phyloP scores from a whole-genome alignment of 2,797 vertebrate species.

The Brachymystax lenok region DNA sequence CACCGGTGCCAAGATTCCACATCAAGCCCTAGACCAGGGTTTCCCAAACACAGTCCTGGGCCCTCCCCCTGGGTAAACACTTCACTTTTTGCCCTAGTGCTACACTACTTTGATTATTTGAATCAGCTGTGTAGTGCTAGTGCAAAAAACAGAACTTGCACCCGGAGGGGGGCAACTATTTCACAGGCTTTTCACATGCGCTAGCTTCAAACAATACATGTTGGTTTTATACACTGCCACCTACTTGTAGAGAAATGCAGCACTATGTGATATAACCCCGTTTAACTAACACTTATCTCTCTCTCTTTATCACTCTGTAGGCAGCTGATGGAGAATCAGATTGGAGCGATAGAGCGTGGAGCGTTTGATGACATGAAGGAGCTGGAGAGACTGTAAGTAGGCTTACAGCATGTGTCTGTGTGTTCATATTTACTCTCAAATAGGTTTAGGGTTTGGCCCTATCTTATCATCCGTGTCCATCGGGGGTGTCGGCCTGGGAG shows the following conservation, averaged over 20 bases:
- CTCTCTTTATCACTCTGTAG: background rate
- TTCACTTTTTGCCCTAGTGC: no score
- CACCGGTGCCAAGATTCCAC: constrained; percentile 72
- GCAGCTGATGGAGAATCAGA: constrained; percentile 95
- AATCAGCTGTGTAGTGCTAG: no score
- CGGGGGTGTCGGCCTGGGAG: background rate
- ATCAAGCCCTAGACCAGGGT: constrained; percentile 50
- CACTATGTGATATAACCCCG: no score
- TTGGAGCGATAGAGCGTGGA: constrained; percentile 88
- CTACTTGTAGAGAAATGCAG: background rate
- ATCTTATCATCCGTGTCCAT: background rate
- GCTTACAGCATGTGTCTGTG: background rate
- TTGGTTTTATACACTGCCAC: no score
- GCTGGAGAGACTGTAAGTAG: constrained; percentile 95
- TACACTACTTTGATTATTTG: no score
- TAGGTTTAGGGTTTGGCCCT: background rate
- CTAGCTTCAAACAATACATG: no score
- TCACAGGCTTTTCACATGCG: no score
- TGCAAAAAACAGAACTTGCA: no score
- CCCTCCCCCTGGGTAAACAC: no score
- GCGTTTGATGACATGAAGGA: constrained; percentile 98
- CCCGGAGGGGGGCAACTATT: no score
- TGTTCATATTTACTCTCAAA: background rate
- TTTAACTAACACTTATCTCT: background rate
- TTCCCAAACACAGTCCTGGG: no score